Base-by-base conservation (phyloP, 2,797 vertebrate species). In the Lemur catta region DNA sequence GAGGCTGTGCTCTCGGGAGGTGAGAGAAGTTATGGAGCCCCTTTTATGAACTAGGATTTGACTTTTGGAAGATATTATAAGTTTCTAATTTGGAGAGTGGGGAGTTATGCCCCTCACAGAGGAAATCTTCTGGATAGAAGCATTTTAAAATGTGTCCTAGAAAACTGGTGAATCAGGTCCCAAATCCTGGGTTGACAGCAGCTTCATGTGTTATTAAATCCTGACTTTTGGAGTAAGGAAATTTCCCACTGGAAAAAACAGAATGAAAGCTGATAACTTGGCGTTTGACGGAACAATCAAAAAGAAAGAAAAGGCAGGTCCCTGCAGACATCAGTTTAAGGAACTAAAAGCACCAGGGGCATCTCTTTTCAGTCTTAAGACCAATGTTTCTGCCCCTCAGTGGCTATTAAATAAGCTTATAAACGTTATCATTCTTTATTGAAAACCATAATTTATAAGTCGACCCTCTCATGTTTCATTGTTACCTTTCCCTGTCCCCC, bases 191-290 rank as follows among this genome's bases (percentile, higher is more conserved):
- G 71, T 72, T 94, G 82, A 82, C 20, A 67, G 74, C 75, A 52
- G 4, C 22, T 65, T 84, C 3, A 0, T n/a, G 7, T 63, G 30
- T 80, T 86, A 91, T 81, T 80, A 91, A 96, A 94, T 78, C 55
- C 46, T 95, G 67, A 89, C 84, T 86, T 96, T 96, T 71, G 81
- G 74, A 91, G 46, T 76, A 96, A 86, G 57, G 65, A 61, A 82
- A 93, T 93, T 87, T 82, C 43, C 76, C 52, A 86, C 8, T 78
- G 86, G 59, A 57, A 46, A 91, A 84, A 90, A 63, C 2, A 7
- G 48, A 81, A 79, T 65, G 57, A 52, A 71, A 93, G 14, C 11
- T 57, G 61, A 67, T 67, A 76, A 26, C 78, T 46, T 82, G 80
- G n/a, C 0, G 1, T 13, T 69, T 90, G 55, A 38, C 87, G 87